Evolutionary conservation across 92 coral and sea anemone genomes (phyloP).

Genomic region (Siderastrea siderea): DNA sequence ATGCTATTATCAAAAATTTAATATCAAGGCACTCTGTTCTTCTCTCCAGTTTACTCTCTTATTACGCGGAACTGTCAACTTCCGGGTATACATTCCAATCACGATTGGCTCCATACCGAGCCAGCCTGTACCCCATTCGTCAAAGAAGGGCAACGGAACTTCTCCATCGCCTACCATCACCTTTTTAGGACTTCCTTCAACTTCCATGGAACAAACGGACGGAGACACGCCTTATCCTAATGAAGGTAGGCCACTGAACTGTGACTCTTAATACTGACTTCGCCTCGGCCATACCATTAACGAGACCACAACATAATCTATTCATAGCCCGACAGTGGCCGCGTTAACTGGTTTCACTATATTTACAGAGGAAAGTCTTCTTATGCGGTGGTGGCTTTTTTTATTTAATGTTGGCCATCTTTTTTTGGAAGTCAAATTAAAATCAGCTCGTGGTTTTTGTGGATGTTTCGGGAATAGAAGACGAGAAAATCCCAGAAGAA

Average conservation of each 20-base stretch:
- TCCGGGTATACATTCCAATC: slow-evolving; percentile 71
- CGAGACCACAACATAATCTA: no score
- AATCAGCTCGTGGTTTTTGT: no score
- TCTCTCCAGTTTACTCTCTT: slow-evolving; percentile 27
- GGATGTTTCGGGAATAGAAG: no score
- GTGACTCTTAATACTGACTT: background rate
- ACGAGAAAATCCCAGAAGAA: no score
- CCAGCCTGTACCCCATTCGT: slow-evolving; percentile 55
- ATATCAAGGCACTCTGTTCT: background rate
- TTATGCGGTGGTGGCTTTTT: no score
- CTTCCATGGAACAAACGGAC: slow-evolving; percentile 34
- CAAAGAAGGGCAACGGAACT: slow-evolving; percentile 43
- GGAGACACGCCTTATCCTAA: slow-evolving; percentile 12
- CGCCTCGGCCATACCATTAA: no score
- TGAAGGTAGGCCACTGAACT: slow-evolving; percentile 19
- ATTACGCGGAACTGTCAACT: slow-evolving; percentile 64
- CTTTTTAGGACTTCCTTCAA: slow-evolving; percentile 34
- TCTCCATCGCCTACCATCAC: slow-evolving; percentile 56
- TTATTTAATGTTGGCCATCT: no score
- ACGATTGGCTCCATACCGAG: slow-evolving; percentile 91
- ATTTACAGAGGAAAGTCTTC: no score
- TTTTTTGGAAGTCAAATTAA: no score
- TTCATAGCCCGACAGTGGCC: no score
- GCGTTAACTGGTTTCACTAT: no score
- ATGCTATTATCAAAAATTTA: no score